Evolutionary conservation across 2,797 vertebrate genomes (phyloP).

Genomic region (Eleutherodactylus coqui): DNA sequence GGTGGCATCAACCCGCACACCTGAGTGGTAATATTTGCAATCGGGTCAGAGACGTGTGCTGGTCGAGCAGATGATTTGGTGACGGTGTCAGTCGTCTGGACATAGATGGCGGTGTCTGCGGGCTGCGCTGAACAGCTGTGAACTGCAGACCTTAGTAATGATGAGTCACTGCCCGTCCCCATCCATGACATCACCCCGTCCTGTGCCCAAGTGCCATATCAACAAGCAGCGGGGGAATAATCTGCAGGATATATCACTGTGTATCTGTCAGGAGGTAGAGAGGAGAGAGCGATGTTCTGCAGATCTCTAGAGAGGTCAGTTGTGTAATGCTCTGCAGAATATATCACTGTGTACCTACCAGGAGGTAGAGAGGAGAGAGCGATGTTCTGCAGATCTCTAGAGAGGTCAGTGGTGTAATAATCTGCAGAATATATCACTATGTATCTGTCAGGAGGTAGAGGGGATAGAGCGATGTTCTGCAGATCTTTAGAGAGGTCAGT

Average conservation of each 20-base stretch:
- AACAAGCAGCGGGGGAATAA: background rate
- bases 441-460: background rate
- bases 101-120: constrained; percentile 29
- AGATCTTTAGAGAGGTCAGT: background rate
- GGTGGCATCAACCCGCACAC: too few relatives aligned
- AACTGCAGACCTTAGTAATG: constrained; percentile 23
- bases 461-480: background rate
- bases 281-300: background rate
- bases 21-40: background rate
- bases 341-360: too few relatives aligned
- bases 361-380: too few relatives aligned
- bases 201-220: background rate
- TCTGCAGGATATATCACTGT: too few relatives aligned
- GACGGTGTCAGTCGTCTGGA: background rate
- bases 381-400: too few relatives aligned
- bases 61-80: background rate
- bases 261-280: background rate
- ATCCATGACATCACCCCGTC: background rate
- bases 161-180: constrained; percentile 35
- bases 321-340: background rate
- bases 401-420: too few relatives aligned
- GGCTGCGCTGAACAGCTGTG: background rate
- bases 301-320: background rate
- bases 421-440: too few relatives aligned
- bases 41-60: background rate